A percentile compares a stretch with the other conserved stretches of the same genome.
These are phyloP conservation scores for Dipodomys stephensi DNA, from an alignment of 2,113 vertebrate species.

Conservation along the genomic window DNA sequence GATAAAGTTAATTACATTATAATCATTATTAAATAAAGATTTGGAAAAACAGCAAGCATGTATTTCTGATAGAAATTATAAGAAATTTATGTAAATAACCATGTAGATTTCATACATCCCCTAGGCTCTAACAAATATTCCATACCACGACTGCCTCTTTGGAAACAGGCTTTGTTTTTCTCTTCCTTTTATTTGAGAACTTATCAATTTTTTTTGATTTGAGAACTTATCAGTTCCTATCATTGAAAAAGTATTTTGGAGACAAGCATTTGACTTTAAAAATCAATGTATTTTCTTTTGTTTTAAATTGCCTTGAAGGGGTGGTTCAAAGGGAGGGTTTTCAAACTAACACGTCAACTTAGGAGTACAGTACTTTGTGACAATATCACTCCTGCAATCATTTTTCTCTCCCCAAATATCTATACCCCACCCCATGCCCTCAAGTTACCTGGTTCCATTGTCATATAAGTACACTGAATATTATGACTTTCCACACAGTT, in stretches of 20 bases:
- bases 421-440: no score
- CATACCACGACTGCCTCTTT: conserved; percentile 66
- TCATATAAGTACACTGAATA: no score
- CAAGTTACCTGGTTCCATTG: no score
- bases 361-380: no score
- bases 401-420: no score
- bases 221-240: conserved; percentile 32
- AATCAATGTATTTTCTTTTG: conserved; percentile 39
- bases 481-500: no score
- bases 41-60: conserved; percentile 63
- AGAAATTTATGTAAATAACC: conserved; percentile 84
- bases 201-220: conserved; percentile 43
- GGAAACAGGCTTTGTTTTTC: conserved; percentile 29
- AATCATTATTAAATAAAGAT: conserved; percentile 80
- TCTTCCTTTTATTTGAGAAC: background rate
- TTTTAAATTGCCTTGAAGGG: no score
- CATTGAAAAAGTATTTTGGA: conserved; percentile 75
- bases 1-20: conserved; percentile 81
- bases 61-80: conserved; percentile 82
- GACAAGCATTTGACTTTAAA: conserved; percentile 82
- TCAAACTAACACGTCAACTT: no score
- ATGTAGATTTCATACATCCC: conserved; percentile 75
- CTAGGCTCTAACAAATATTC: conserved; percentile 80
- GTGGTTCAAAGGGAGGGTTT: no score
- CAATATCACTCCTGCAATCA: no score